These are phyloP conservation scores for Pristionchus entomophagus DNA, from an alignment of 2,888 invertebrate genomes.

Conservation along the genomic window DNA sequence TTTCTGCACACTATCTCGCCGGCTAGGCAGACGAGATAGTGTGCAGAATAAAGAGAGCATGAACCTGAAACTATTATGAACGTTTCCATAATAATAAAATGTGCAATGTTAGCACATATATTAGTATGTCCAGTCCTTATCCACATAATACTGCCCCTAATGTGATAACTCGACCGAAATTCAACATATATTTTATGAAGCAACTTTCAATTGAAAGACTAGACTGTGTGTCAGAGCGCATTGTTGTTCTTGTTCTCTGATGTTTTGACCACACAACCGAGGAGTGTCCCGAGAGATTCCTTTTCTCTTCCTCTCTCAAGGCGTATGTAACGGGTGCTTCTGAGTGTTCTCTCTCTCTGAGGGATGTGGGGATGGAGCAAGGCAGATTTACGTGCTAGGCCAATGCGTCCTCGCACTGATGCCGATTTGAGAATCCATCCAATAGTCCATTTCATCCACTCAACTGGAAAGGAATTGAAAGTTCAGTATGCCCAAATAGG, in stretches of 20 bases:
- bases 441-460: too few relatives aligned
- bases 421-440: too few relatives aligned
- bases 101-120: too few relatives aligned
- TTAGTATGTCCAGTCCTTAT: neutral
- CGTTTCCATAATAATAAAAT: slow-evolving; percentile 21
- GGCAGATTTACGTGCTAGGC: too few relatives aligned
- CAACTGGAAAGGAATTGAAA: too few relatives aligned
- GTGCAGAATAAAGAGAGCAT: too few relatives aligned
- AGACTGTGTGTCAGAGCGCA: neutral
- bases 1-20: neutral
- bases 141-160: neutral
- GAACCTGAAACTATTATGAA: too few relatives aligned
- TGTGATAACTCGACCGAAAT: too few relatives aligned
- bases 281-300: neutral
- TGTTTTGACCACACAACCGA: neutral
- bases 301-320: neutral
- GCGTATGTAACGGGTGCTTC: neutral
- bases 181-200: too few relatives aligned
- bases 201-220: too few relatives aligned
- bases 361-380: neutral
- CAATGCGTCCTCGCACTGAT: too few relatives aligned
- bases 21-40: neutral
- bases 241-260: neutral
- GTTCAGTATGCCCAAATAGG: too few relatives aligned
- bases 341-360: neutral